Evolutionary conservation across 2,888 invertebrate genomes (phyloP), one percentile per base, ranked within the genome.

Genomic region (Molorchus minor): DNA sequence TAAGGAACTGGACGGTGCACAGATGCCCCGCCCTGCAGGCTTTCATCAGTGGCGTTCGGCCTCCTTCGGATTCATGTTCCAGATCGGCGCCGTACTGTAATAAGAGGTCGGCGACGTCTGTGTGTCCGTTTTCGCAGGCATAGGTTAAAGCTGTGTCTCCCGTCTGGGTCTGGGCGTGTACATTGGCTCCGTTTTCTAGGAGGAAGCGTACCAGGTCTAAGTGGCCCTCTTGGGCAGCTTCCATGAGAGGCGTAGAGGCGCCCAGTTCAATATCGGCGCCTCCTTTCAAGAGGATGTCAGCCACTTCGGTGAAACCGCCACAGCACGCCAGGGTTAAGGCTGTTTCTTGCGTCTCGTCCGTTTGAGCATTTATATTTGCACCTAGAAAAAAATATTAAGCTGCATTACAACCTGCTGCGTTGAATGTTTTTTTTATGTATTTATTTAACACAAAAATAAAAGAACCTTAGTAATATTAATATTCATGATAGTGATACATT

Each of bases 51-150:
- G 98, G 97, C 64, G 98, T 99, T 73, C 97, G 87, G 3, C 98
- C 98, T 4, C 77, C 98, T 82, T 98, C 98, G 41, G 94, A 94
- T 83, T 96, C 95, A 82, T 96, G 96, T 82, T 98, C 96, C 76
- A 98, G 82, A 81, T 93, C 90, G 52, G 97, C 98, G 69, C 93
- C 93, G 78, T 91, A 93, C 67, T 93, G 91, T 67, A 98, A 84
- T 58, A 99, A 85, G 61, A 96, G 87, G 81, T 96, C 95, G 16
- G 95, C 96, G 17, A 98, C 96, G 83, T 97, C 96, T 0, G 96
- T 96, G 83, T 98, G 98, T 0, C 98, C 98, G 84, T 98, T 98
- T 84, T 98, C 98, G 82, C 96, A 96, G 52, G 98, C 98, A 83
- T 98, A 97, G 56, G 96, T 97, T 60, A 99, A 84, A 52, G 98